phyloP scores from a whole-genome alignment of 1,140 invertebrate genomes.

The Elymnias hypermnestra region DNA sequence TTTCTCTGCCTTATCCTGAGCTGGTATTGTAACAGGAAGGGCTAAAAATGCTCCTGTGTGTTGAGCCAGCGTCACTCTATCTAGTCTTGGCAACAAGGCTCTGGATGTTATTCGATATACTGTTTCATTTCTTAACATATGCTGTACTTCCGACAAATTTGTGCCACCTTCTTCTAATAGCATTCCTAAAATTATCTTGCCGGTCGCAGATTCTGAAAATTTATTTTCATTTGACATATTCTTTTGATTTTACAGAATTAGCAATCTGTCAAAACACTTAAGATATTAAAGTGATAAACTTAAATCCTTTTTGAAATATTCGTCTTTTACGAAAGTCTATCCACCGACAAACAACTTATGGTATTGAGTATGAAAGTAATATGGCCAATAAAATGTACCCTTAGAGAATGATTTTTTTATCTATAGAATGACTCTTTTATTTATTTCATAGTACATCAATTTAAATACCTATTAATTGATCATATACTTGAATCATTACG shows the following conservation, averaged over 20 bases:
- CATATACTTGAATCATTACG: constrained; percentile 54
- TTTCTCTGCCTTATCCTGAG: constrained; percentile 48
- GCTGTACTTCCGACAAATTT: constrained; percentile 49
- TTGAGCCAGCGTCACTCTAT: constrained; percentile 39
- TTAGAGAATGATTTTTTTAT: no score
- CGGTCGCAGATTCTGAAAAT: constrained; percentile 44
- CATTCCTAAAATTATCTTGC: constrained; percentile 51
- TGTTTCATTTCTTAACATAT: constrained; percentile 45
- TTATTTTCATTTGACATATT: neutral
- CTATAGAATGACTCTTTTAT: no score
- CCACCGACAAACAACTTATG: no score
- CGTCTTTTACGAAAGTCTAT: no score
- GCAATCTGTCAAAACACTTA: neutral
- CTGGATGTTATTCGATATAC: constrained; percentile 45
- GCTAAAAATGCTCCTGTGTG: constrained; percentile 38
- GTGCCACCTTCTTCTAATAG: constrained; percentile 53
- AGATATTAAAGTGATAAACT: no score
- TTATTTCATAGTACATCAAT: no score
- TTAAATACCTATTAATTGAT: constrained; percentile 54
- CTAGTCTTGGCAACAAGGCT: constrained; percentile 35
- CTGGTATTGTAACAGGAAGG: constrained; percentile 48
- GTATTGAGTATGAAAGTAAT: no score
- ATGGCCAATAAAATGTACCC: no score
- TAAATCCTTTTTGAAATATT: no score
- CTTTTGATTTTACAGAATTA: neutral